A percentile compares a stretch with the other conserved stretches of the same genome.
Conservation (phyloP, 2,797 vertebrate genomes). For the Chaenodraco wilsoni region DNA sequence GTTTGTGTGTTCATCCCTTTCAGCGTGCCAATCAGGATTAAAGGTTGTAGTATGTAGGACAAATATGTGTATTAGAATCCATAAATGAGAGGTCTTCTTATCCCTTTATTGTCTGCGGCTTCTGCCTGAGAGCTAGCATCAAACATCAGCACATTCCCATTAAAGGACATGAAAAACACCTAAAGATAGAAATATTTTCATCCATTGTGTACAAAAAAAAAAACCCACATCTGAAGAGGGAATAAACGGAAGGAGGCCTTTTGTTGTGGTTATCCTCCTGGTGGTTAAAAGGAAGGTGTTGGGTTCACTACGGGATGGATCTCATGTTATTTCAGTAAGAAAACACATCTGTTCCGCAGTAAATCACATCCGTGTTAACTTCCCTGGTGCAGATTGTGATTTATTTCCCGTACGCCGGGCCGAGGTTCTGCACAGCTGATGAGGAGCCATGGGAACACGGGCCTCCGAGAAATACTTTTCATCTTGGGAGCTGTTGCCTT, state of each 20-base stretch:
- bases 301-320: constrained; percentile 45
- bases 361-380: constrained; percentile 63
- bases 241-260: constrained; percentile 61
- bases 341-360: constrained; percentile 67
- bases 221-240: constrained; percentile 49
- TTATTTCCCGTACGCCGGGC: constrained; percentile 53
- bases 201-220: constrained; percentile 60
- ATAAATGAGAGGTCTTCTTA: constrained; percentile 31
- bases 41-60: constrained; percentile 66
- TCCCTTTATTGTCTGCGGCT: constrained; percentile 25
- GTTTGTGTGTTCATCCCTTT: constrained; percentile 59
- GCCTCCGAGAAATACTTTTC: constrained; percentile 45
- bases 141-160: constrained; percentile 50
- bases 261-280: constrained; percentile 73
- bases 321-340: constrained; percentile 61
- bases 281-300: constrained; percentile 70
- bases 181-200: constrained; percentile 51
- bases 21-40: constrained; percentile 77
- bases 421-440: constrained; percentile 58
- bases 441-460: constrained; percentile 20
- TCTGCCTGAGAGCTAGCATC: constrained; percentile 52
- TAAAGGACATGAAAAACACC: constrained; percentile 34
- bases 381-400: constrained; percentile 65
- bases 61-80: constrained; percentile 54
- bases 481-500: constrained; percentile 41